Evolutionary conservation across 2,888 invertebrate species (phyloP).

Genomic region (Cheilosia impressa): DNA sequence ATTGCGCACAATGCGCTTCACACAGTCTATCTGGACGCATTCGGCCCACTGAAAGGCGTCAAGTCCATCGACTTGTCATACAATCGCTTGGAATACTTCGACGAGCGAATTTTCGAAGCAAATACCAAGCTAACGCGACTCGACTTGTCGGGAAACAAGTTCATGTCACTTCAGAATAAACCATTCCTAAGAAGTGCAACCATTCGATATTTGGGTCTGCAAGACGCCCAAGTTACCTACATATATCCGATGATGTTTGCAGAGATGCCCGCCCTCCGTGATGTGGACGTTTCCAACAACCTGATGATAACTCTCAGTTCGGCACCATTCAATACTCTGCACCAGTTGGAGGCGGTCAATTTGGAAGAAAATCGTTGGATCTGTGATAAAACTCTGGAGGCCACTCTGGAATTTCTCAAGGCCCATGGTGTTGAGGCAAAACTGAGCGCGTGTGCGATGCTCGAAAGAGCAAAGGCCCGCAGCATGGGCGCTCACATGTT

Average conservation of each 20-base stretch:
- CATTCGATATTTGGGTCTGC: slow-evolving; percentile 86
- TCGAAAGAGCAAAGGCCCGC: slow-evolving; percentile 6
- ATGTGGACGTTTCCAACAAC: slow-evolving; percentile 87
- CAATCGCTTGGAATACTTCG: slow-evolving; percentile 86
- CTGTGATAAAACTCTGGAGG: slow-evolving; percentile 84
- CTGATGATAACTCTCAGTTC: slow-evolving; percentile 85
- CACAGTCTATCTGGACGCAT: slow-evolving; percentile 87
- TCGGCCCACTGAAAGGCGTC: slow-evolving; percentile 85
- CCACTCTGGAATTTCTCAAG: slow-evolving; percentile 78
- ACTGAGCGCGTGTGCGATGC: slow-evolving; percentile 78
- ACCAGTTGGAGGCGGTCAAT: slow-evolving; percentile 84
- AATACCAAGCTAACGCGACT: slow-evolving; percentile 85
- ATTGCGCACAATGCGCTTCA: slow-evolving; percentile 86
- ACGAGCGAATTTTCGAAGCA: slow-evolving; percentile 85
- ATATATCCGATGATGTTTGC: slow-evolving; percentile 85
- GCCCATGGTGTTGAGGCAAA: slow-evolving; percentile 77
- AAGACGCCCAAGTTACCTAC: slow-evolving; percentile 86
- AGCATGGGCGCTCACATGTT: slow-evolving; percentile 73
- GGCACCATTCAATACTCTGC: slow-evolving; percentile 84
- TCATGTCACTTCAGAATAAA: slow-evolving; percentile 85
- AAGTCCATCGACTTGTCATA: slow-evolving; percentile 86
- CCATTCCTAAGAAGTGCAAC: slow-evolving; percentile 86
- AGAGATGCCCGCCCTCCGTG: slow-evolving; percentile 85
- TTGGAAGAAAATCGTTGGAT: slow-evolving; percentile 85
- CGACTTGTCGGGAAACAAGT: slow-evolving; percentile 87